Base-by-base conservation (phyloP, 30 jellyfish, hydroid and myxozoan genomes). In the Rhopilema esculentum region DNA sequence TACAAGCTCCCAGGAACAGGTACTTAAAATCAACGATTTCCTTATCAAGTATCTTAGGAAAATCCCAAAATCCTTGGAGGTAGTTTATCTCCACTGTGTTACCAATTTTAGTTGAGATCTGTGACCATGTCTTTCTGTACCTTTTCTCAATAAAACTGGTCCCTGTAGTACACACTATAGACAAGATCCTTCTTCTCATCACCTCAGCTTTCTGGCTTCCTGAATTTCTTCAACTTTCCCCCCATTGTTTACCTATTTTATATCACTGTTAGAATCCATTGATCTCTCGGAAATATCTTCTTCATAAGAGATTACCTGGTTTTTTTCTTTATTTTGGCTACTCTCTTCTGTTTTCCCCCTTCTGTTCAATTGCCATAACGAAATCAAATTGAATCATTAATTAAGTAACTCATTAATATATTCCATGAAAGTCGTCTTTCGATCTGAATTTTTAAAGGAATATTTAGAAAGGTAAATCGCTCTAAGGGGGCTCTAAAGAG, bases 101-200 rank as follows among this genome's bases (percentile, higher is more conserved):
- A 40, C 9, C 57, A 40, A 6, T 40, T 6, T 40, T 12, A 40
- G 6, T 40, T 2, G 57, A 12, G 57, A 2, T 12, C 57, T 40
- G 57, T 40, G 57, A 6, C 6, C 6, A 40, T 12, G 12, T 40
- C 12, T 40, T 40, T 40, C 12, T 40, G 57, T 40, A 64, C 27
- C 8, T 25, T 20, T 8, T 8, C 69, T n/a, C 49, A 75, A 49
- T 63, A 61, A 22, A 53, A 74, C 30, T 77, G 88, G 63, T 57
- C n/a, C 77, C 77, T 66, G 52, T 77, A 21, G 88, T 49, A 30
- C 27, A 49, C 25, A 77, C 66, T 0, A 77, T 77, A 40, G 57
- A 40, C 6, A 40, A 40, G 57, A 6, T 12, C 57, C 12, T 57
- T 75, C 77, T 57, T 75, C 25, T 31, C 88, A 27, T 19, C 88